These are phyloP conservation scores for Semicossyphus pulcher DNA, from an alignment of 2,113 vertebrate genomes.

Conservation along the genomic window DNA sequence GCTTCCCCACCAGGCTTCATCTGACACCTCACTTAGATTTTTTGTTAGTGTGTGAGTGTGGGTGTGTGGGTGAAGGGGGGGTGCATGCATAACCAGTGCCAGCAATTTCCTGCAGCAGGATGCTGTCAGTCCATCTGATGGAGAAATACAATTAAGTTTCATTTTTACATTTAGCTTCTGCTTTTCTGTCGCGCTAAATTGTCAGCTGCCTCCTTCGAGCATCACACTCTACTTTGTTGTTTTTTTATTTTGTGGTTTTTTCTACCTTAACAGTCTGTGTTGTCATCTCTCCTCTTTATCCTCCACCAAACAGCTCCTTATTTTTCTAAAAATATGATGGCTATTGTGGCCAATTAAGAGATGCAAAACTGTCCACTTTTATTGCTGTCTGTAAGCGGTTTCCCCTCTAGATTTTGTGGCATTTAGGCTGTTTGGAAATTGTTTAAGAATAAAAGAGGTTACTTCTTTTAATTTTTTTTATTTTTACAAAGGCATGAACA, in stretches of 20 bases:
- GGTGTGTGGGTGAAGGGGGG: background rate
- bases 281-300: slow-evolving; percentile 3
- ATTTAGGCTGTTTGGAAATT: slow-evolving; percentile 20
- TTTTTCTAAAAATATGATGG: slow-evolving; percentile 3
- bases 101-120: slow-evolving; percentile 60
- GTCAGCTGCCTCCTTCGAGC: slow-evolving; percentile 28
- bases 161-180: slow-evolving; percentile 34
- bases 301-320: background rate
- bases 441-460: background rate
- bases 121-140: slow-evolving; percentile 52
- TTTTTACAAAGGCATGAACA: slow-evolving; percentile 20
- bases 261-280: background rate
- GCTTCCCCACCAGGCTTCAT: slow-evolving; percentile 2
- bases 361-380: slow-evolving; percentile 25
- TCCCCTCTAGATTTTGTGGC: background rate
- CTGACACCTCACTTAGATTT: background rate
- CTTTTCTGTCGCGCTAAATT: slow-evolving; percentile 5
- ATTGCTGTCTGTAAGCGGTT: background rate
- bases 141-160: slow-evolving; percentile 49
- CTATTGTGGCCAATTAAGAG: slow-evolving; percentile 40
- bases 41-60: slow-evolving; percentile 9
- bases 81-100: background rate
- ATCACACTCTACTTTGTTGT: slow-evolving; percentile 10
- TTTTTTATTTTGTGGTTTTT: background rate
- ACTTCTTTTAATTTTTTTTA: background rate